phyloP scores from a whole-genome alignment of 1,140 invertebrate species.

The Drosophila littoralis region DNA sequence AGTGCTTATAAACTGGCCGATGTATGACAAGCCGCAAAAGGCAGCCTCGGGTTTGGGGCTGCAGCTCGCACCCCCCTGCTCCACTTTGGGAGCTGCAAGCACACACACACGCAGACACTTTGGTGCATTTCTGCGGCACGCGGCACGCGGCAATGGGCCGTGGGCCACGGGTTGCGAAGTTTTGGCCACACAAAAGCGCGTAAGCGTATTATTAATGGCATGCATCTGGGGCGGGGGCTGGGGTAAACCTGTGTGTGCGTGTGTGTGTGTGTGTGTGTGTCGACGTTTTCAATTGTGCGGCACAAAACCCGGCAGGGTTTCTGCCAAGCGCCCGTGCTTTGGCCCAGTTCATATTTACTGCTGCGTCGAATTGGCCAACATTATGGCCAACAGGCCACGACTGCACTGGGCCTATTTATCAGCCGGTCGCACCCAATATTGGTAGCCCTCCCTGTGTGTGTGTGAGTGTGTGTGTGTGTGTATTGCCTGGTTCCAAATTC shows the following conservation, averaged over 20 bases:
- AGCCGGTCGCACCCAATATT: constrained; percentile 22
- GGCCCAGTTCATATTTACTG: constrained; percentile 56
- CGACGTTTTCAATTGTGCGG: constrained; percentile 51
- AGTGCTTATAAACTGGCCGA: not conserved
- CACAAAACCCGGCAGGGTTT: constrained; percentile 22
- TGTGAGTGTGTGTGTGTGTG: not conserved
- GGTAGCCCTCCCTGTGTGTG: not conserved
- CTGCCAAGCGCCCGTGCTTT: constrained; percentile 5
- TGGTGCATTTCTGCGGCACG: constrained; percentile 37
- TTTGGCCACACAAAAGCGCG: constrained; percentile 61
- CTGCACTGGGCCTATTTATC: constrained; percentile 32
- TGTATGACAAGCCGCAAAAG: constrained; percentile 43
- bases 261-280: constrained; percentile 24
- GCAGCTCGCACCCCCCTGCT: constrained; percentile 7
- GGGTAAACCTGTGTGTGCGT: not conserved
- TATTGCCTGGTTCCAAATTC: constrained; percentile 9
- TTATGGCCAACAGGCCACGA: constrained; percentile 28
- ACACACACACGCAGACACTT: constrained; percentile 5
- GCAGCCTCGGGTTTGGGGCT: constrained; percentile 13
- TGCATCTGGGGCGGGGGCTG: constrained; percentile 1
- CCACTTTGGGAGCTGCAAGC: constrained; percentile 21
- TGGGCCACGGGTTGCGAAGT: constrained; percentile 6
- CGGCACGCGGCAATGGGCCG: not conserved
- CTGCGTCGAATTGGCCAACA: constrained; percentile 49
- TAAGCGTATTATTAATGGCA: constrained; percentile 73